Conservation (phyloP, 2,113 vertebrate species). For the Promerops cafer region DNA sequence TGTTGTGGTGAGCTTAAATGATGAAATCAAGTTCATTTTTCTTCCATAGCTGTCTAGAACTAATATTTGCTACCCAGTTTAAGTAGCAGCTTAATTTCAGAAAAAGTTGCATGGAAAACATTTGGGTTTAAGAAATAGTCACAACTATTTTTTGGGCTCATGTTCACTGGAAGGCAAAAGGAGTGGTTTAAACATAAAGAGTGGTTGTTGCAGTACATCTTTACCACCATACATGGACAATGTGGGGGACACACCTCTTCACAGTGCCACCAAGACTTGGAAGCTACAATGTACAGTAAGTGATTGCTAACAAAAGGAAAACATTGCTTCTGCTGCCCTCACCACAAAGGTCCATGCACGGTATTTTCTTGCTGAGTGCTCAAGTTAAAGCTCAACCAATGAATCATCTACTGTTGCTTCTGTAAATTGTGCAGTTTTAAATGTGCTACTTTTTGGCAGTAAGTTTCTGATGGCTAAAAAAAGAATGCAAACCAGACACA, state of each 20-base stretch:
- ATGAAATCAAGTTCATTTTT: constrained; percentile 13
- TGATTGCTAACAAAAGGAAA: constrained; percentile 1
- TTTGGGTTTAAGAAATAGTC: constrained; percentile 4
- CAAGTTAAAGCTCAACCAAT: constrained; percentile 36
- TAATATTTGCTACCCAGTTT: constrained; percentile 45
- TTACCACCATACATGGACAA: background rate
- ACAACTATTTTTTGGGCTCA: background rate
- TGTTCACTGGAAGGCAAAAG: background rate
- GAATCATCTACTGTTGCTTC: constrained; percentile 49
- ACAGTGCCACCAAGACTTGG: background rate
- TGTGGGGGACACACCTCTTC: background rate
- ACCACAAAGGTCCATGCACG: background rate
- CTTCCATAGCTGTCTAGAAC: constrained; percentile 33
- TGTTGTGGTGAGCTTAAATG: constrained; percentile 13
- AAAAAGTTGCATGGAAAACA: background rate
- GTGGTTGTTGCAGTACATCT: background rate
- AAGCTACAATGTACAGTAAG: constrained; percentile 8
- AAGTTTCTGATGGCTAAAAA: constrained; percentile 33
- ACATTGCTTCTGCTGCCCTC: background rate
- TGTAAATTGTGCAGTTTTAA: constrained; percentile 27
- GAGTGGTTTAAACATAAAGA: background rate
- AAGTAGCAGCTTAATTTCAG: constrained; percentile 34
- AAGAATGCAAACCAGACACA: constrained; percentile 35
- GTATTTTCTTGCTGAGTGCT: constrained; percentile 25
- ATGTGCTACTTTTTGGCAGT: constrained; percentile 43